Evolutionary conservation across 1,140 invertebrate species (phyloP).

Genomic region (Dendroctonus valens): DNA sequence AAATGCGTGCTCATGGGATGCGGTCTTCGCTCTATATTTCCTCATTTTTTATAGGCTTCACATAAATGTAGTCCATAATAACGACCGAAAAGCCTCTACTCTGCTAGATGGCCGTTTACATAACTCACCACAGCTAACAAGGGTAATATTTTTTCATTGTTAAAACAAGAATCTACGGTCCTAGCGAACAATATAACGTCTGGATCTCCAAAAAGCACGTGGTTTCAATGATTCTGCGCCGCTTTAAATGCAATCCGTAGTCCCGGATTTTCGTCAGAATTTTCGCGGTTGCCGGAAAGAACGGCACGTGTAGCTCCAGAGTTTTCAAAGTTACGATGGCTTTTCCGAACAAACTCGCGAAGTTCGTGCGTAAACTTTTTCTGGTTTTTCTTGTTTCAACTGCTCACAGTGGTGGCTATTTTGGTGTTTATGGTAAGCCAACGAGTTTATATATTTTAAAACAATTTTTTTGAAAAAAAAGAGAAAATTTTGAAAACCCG

Average conservation of each 20-base stretch:
- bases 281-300: constrained; percentile 13
- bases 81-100: constrained; percentile 11
- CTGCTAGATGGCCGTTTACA: constrained; percentile 17
- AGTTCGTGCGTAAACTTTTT: constrained; percentile 16
- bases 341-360: constrained; percentile 2
- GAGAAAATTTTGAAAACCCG: no score
- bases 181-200: constrained; percentile 24
- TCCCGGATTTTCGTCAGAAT: constrained; percentile 31
- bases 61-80: constrained; percentile 11
- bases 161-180: constrained; percentile 33
- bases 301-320: constrained; percentile 9
- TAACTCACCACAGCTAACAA: constrained; percentile 27
- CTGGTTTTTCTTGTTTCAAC: constrained; percentile 11
- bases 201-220: constrained; percentile 30
- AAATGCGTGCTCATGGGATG: no score
- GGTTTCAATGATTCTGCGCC: constrained; percentile 30
- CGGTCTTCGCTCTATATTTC: background rate
- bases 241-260: constrained; percentile 11
- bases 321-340: constrained; percentile 6
- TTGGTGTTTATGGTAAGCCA: constrained; percentile 9
- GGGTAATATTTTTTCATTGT: constrained; percentile 34
- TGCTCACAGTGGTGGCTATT: background rate
- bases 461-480: no score
- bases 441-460: background rate
- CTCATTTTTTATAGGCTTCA: background rate